These are phyloP conservation scores for Agriopis marginaria DNA, from an alignment of 2,888 invertebrate genomes.

Conservation along the genomic window DNA sequence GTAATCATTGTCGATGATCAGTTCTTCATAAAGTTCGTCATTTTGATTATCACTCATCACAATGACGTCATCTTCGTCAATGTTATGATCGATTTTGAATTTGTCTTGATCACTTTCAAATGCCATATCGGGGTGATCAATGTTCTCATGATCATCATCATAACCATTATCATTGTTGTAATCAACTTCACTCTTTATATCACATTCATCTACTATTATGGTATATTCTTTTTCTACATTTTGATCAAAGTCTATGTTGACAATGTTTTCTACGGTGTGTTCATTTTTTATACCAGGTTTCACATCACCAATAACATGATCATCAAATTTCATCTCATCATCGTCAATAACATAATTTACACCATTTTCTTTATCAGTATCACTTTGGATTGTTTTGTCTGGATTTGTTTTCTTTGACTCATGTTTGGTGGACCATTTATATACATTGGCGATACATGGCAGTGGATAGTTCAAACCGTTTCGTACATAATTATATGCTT, in stretches of 20 bases:
- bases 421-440: background rate
- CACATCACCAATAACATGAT: background rate
- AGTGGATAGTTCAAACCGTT: slow-evolving; percentile 12
- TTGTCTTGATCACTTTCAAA: background rate
- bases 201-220: background rate
- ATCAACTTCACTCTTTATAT: background rate
- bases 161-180: background rate
- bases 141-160: background rate
- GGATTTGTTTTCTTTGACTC: background rate
- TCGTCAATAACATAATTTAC: background rate
- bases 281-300: background rate
- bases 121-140: background rate
- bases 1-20: background rate
- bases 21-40: slow-evolving; percentile 5
- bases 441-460: slow-evolving; percentile 1
- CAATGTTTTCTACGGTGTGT: background rate
- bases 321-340: background rate
- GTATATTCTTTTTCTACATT: background rate
- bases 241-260: no score
- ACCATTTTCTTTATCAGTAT: background rate
- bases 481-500: slow-evolving; percentile 6
- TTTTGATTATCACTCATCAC: background rate
- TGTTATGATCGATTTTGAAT: background rate
- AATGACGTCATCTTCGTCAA: background rate
- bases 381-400: background rate